These are phyloP conservation scores for Drosophila antonietae DNA, from an alignment of 2,888 invertebrate genomes.

Conservation along the genomic window DNA sequence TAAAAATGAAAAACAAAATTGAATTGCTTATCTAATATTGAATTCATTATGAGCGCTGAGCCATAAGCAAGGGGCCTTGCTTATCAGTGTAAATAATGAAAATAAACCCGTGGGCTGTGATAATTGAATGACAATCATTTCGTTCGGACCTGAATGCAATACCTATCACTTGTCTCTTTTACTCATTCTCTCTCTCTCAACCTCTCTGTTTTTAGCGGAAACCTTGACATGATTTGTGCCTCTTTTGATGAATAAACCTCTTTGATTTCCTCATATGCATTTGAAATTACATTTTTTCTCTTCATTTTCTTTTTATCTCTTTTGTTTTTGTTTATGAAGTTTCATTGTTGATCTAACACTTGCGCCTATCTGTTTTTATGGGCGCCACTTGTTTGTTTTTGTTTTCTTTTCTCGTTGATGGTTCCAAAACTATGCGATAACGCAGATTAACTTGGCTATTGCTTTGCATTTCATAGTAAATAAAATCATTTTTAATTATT, in stretches of 20 bases:
- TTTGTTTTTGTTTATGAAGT: conserved; percentile 23
- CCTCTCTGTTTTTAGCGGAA: conserved; percentile 5
- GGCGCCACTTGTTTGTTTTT: conserved; percentile 49
- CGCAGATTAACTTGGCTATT: conserved; percentile 17
- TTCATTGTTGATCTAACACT: conserved; percentile 50
- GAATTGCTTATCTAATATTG: conserved; percentile 31
- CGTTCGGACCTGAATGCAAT: conserved; percentile 6
- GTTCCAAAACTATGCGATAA: conserved; percentile 30
- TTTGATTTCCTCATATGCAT: conserved; percentile 38
- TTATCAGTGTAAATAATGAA: conserved; percentile 42
- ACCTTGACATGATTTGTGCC: conserved; percentile 48
- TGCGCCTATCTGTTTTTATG: conserved; percentile 44
- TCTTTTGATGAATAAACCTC: conserved; percentile 32
- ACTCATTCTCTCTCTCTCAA: background rate
- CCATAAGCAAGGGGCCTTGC: conserved; percentile 35
- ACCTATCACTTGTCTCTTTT: background rate
- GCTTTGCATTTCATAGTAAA: background rate
- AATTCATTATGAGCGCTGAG: conserved; percentile 32
- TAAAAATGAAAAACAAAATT: background rate
- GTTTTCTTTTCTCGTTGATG: background rate
- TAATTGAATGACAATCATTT: conserved; percentile 23
- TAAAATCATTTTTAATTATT: background rate
- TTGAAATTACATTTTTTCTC: conserved; percentile 12
- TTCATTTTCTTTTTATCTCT: conserved; percentile 1
- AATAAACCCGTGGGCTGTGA: conserved; percentile 8